Base-by-base conservation (phyloP, 2,888 invertebrate species). In the Watsonalla cultraria region DNA sequence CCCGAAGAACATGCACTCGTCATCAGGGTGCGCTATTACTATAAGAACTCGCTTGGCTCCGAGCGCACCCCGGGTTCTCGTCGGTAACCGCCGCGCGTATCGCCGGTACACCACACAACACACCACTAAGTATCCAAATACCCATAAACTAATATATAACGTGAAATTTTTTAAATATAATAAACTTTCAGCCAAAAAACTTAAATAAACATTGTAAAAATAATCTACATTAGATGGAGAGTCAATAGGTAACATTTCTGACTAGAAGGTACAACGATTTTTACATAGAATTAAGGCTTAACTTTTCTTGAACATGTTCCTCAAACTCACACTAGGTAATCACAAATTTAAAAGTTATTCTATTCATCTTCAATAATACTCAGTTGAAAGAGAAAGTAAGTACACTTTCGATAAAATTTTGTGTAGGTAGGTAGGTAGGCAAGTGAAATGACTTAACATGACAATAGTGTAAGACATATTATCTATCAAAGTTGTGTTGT, bases 1-100 rank as follows among this genome's bases (percentile, higher is more conserved):
- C 0, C 98, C 97, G 82, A 99, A 99, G 84, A 99, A 99, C 99
- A 99, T 99, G 68, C 97, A 97, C 82, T 99, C 99, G 81, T 99
- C 99, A 83, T 99, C 99, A 13, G 99, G 99, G 90, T 99, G 99
- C 24, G 99, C 98, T 47, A 94, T 96, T 1, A 99, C 94, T 52
- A 99, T 80, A 37, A 99, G 85, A 47, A 97, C 93, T 65, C 96
- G 88, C 59, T 87, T 89, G 1, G 92, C 88, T 46, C 90, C 80
- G 45, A 91, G 82, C 11, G 92, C 86, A 35, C 90, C 91, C 39
- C 88, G 85, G 54, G 85, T 87, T 62, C 92, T 84, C 0, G 87
- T 86, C 47, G 92, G 80, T 39, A 90, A 65, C 37, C 90, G 85
- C 73, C 92, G 86, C 39, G 81, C 92, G 61, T 81, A 92, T 58